These are phyloP conservation scores for Argyresthia albistria DNA, from an alignment of 2,888 invertebrate genomes.

Conservation along the genomic window DNA sequence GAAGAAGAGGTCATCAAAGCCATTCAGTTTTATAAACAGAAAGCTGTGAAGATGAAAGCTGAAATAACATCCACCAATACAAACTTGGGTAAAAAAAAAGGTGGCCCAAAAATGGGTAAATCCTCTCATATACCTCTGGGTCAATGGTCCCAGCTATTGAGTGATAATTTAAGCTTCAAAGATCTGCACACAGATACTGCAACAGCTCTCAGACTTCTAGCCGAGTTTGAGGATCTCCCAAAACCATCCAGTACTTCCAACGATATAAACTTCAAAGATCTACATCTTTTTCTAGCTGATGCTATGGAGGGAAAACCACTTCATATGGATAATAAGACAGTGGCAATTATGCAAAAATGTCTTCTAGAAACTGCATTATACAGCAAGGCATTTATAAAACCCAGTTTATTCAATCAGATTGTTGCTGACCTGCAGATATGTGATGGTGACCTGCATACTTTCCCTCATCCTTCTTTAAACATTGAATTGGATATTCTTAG, in stretches of 20 bases:
- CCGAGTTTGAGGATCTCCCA: conserved; percentile 46
- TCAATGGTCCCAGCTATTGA: conserved; percentile 41
- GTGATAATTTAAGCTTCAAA: conserved; percentile 26
- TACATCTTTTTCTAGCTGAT: conserved; percentile 47
- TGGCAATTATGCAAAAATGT: conserved; percentile 35
- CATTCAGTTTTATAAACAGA: conserved; percentile 28
- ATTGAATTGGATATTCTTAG: conserved; percentile 27
- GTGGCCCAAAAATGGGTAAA: conserved; percentile 11
- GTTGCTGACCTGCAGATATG: conserved; percentile 26
- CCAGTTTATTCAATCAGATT: conserved; percentile 21
- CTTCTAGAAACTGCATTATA: conserved; percentile 41
- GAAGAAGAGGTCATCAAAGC: conserved; percentile 27
- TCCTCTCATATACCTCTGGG: conserved; percentile 27
- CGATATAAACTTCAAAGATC: conserved; percentile 38
- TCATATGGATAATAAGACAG: conserved; percentile 20
- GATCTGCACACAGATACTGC: conserved; percentile 42
- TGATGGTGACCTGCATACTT: conserved; percentile 20
- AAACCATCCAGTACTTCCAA: conserved; percentile 21
- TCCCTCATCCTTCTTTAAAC: conserved; percentile 26
- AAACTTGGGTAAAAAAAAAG: conserved; percentile 8
- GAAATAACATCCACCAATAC: conserved; percentile 1
- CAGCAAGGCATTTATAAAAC: conserved; percentile 37
- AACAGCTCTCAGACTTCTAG: conserved; percentile 42
- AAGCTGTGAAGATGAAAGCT: conserved; percentile 16
- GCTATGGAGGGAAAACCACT: conserved; percentile 50